Evolutionary conservation across 2,888 invertebrate species (phyloP).

Genomic region (Protula sp.): DNA sequence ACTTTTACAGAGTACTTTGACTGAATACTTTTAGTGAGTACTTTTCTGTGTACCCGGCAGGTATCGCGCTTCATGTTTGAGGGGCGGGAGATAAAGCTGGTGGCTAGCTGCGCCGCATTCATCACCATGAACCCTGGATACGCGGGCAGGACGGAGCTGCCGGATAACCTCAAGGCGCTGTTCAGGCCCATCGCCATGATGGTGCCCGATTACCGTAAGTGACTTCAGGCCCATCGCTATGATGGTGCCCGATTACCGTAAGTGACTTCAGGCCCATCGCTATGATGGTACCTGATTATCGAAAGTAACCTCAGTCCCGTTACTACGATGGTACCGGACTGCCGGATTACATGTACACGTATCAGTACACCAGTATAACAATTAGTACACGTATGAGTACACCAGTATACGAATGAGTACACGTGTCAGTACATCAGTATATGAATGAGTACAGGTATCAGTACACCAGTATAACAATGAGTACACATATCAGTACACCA

Average conservation of each 20-base stretch:
- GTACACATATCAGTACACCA: too few relatives aligned
- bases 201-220: conserved; percentile 81
- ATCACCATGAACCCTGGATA: conserved; percentile 92
- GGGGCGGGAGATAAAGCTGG: conserved; percentile 77
- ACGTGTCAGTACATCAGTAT: too few relatives aligned
- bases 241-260: conserved; percentile 87
- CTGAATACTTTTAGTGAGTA: too few relatives aligned
- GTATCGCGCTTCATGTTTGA: conserved; percentile 75
- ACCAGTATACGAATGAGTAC: too few relatives aligned
- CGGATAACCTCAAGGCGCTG: conserved; percentile 80
- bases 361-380: too few relatives aligned
- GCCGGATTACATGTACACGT: too few relatives aligned
- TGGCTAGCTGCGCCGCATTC: conserved; percentile 75
- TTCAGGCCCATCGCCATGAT: conserved; percentile 87
- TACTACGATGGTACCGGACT: too few relatives aligned
- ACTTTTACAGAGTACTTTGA: too few relatives aligned
- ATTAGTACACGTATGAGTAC: too few relatives aligned
- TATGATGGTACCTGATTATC: conserved; percentile 91
- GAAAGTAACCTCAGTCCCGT: conserved; percentile 50
- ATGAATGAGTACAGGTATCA: too few relatives aligned
- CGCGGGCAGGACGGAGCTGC: conserved; percentile 81
- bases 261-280: conserved; percentile 75
- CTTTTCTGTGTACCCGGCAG: conserved; percentile 23
- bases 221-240: conserved; percentile 76
- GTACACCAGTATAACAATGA: too few relatives aligned